These are phyloP conservation scores for Macroramphosus scolopax DNA, from an alignment of 2,797 vertebrate species.

Conservation along the genomic window DNA sequence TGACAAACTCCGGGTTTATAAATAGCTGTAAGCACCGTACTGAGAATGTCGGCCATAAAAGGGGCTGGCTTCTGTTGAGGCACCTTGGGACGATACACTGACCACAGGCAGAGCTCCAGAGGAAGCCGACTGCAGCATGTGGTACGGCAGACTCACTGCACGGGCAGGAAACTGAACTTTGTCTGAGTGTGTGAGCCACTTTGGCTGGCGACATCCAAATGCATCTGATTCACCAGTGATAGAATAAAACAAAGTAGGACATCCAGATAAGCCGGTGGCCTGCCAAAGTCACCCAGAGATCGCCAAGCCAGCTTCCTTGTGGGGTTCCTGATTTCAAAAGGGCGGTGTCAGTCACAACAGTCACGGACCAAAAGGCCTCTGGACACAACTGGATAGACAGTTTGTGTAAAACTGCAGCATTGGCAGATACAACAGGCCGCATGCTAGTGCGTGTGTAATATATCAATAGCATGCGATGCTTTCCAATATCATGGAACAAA, in stretches of 20 bases:
- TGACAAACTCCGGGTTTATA: conserved; percentile 59
- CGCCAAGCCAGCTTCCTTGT: too few species aligned
- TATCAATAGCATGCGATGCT: too few species aligned
- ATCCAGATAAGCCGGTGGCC: too few species aligned
- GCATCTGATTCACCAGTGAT: conserved; percentile 2
- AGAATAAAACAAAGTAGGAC: neutral
- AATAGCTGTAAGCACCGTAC: conserved; percentile 59
- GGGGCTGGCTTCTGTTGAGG: conserved; percentile 56
- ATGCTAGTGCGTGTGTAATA: too few species aligned
- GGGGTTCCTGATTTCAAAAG: too few species aligned
- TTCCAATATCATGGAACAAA: too few species aligned
- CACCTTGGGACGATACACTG: conserved; percentile 34
- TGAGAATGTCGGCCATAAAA: conserved; percentile 71
- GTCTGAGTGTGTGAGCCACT: conserved; percentile 6
- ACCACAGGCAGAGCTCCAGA: conserved; percentile 9
- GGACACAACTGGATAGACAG: too few species aligned
- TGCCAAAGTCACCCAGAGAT: conserved; percentile 3
- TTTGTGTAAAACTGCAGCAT: too few species aligned
- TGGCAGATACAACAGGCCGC: too few species aligned
- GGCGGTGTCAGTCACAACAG: too few species aligned
- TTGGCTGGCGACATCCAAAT: conserved; percentile 9
- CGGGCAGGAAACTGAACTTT: neutral
- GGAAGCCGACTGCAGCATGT: conserved; percentile 18
- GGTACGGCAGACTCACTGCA: conserved; percentile 11
- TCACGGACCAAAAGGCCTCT: too few species aligned